phyloP scores from a whole-genome alignment of 2,113 vertebrate species.

The Arizona elegans region DNA sequence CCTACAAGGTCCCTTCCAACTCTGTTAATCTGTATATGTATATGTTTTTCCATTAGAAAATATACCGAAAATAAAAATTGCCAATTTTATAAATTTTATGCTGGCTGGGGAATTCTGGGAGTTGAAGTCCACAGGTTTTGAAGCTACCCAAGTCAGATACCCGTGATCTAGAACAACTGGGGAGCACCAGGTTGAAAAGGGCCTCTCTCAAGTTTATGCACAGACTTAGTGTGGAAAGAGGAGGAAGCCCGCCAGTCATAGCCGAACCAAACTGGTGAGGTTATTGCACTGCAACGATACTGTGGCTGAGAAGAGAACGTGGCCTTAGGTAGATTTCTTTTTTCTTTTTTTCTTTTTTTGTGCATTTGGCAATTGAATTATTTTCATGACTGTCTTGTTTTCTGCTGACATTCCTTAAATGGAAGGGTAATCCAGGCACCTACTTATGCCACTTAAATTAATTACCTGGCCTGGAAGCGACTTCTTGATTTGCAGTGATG shows the following conservation, averaged over 20 bases:
- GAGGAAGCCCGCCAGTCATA: accelerated
- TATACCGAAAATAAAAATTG: not conserved
- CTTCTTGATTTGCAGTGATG: accelerated
- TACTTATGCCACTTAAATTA: constrained; percentile 24
- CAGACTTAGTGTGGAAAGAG: not conserved
- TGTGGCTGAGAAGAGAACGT: accelerated
- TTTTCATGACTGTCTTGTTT: constrained; percentile 21
- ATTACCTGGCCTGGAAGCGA: constrained; percentile 16
- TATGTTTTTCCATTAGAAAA: not conserved
- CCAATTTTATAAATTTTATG: not conserved
- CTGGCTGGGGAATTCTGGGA: not conserved
- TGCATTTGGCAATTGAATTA: not conserved
- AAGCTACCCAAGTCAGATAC: accelerated
- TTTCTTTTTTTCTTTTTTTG: not conserved
- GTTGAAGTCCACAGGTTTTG: not conserved
- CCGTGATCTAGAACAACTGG: not conserved
- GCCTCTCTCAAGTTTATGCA: not conserved
- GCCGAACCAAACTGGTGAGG: not conserved
- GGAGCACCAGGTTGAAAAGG: no score
- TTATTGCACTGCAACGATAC: not conserved
- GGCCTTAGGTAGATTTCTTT: not conserved
- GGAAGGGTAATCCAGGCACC: constrained; percentile 1
- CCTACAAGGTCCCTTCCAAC: no score
- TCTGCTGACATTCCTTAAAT: constrained; percentile 24
- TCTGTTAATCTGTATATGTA: not conserved